Base-by-base conservation (phyloP, 1,140 invertebrate species). In the Caerostris darwini region DNA sequence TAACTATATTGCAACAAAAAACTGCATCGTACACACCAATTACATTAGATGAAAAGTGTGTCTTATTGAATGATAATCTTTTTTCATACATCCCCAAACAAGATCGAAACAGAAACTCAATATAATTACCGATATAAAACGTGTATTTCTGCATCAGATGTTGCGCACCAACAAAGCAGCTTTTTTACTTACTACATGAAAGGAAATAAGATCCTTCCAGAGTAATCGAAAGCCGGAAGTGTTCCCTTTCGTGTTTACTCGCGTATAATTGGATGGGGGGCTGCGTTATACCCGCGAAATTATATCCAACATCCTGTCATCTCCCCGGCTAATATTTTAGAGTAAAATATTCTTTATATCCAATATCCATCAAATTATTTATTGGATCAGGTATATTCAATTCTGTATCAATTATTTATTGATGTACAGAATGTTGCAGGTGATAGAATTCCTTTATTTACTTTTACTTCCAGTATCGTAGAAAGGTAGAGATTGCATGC, bases 141-240 rank as follows among this genome's bases (percentile, higher is more conserved):
- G 10, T 53, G 67, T 77, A 12, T 77, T 77, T 77, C 34, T 50
- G 34, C 8, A 77, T 77, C 71, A 77, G 34, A 77, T 12, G 5
- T 10, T 50, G 7, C 34, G 8, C 71, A 12, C 53, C 71, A 50
- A 50, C 8, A 50, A 77, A 53, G 34, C 5, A 53, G 50, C 34
- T 77, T 53, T 34, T 77, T 77, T 53, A 12, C 71, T 53, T 50
- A 8, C 3, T 8, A 12, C 4, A 77, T 5, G 34, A 14, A 10
- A 64, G 71, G 71, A 77, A 77, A 53, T 50, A 12, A 77, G 34
- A 50, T 77, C 7, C 71, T 5, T 50, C 34, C 14, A 77, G 53
- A 77, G 71, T 77, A 77, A 77, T 77, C 71, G 71, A 77, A 77
- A 77, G 10, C 71, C 50, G 71, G 71, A 77, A 50, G 71, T 77